Conservation (phyloP, 2,888 invertebrate species). For the Timandra comae region DNA sequence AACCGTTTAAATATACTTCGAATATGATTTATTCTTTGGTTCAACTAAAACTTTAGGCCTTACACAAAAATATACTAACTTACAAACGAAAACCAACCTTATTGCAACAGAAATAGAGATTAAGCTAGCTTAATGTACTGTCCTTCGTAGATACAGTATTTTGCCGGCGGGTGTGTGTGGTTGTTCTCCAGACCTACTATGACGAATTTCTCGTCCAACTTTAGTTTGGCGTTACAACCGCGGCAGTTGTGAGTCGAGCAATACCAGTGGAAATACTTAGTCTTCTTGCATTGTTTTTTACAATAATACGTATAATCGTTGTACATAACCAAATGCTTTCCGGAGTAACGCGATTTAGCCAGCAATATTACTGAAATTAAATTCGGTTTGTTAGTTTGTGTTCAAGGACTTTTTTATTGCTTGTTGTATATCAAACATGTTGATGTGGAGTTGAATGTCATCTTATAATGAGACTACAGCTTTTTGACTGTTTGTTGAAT, state of each 20-base stretch:
- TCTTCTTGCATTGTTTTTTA: slow-evolving; percentile 54
- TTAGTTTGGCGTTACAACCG: slow-evolving; percentile 57
- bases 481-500: too few relatives aligned
- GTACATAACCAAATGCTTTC: slow-evolving; percentile 51
- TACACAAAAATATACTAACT: too few relatives aligned
- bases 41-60: too few relatives aligned
- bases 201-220: slow-evolving; percentile 45
- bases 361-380: slow-evolving; percentile 45
- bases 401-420: too few relatives aligned
- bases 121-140: slow-evolving; percentile 46
- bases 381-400: slow-evolving; percentile 6
- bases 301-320: slow-evolving; percentile 62
- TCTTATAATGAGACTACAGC: too few relatives aligned
- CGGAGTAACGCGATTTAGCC: slow-evolving; percentile 56
- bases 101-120: too few relatives aligned
- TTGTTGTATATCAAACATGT: too few relatives aligned
- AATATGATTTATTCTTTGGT: too few relatives aligned
- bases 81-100: too few relatives aligned
- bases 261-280: slow-evolving; percentile 53
- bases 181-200: slow-evolving; percentile 39
- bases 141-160: slow-evolving; percentile 51
- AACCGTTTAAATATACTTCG: too few relatives aligned
- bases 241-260: slow-evolving; percentile 62
- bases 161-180: slow-evolving; percentile 54
- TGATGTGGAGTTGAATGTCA: too few relatives aligned